Conservation (phyloP, 2,113 vertebrate genomes). For the Bungarus multicinctus region DNA sequence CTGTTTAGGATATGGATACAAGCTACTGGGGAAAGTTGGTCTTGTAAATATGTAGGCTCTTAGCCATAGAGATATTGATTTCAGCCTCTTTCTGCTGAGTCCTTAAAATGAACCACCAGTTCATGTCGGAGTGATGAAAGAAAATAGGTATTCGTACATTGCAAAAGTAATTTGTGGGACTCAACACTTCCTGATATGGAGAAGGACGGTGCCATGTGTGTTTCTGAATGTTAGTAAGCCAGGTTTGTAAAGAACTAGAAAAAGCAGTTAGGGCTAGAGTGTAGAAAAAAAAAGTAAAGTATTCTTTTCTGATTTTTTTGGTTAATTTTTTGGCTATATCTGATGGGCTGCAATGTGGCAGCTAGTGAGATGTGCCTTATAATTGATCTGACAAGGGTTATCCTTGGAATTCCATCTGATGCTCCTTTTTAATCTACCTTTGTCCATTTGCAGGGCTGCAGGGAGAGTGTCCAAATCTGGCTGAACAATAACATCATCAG, state of each 20-base stretch:
- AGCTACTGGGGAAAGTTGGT: not conserved
- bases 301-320: not conserved
- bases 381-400: not conserved
- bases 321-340: not conserved
- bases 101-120: not conserved
- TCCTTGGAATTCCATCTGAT: not conserved
- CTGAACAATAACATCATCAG: constrained; percentile 64
- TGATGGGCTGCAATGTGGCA: no score
- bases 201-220: not conserved
- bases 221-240: not conserved
- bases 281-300: not conserved
- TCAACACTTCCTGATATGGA: not conserved
- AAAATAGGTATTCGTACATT: not conserved
- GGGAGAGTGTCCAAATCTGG: constrained; percentile 49
- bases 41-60: not conserved
- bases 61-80: not conserved
- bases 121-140: not conserved
- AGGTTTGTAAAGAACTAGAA: not conserved
- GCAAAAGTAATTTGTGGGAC: not conserved
- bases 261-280: not conserved
- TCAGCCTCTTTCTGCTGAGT: not conserved
- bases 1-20: not conserved
- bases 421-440: not conserved
- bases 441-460: constrained; percentile 57
- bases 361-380: not conserved